phyloP scores from a whole-genome alignment of 2,888 invertebrate genomes.

The Oscheius sp. region DNA sequence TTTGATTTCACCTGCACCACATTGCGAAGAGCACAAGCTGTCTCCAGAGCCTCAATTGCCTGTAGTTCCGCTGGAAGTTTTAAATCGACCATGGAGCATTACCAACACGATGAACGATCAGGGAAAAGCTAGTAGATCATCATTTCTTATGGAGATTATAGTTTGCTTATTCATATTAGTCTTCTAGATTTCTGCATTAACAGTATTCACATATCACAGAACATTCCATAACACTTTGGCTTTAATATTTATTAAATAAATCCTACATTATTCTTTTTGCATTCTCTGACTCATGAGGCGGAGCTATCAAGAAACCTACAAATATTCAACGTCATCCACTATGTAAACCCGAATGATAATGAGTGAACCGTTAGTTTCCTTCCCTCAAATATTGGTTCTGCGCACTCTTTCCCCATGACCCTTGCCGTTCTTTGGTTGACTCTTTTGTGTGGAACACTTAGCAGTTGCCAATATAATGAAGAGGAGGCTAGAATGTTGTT shows the following conservation, averaged over 20 bases:
- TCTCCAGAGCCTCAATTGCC: background rate
- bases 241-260: too few relatives aligned
- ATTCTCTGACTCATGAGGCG: too few relatives aligned
- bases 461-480: conserved; percentile 45
- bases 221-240: too few relatives aligned
- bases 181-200: too few relatives aligned
- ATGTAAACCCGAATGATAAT: conserved; percentile 2
- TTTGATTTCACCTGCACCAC: conserved; percentile 25
- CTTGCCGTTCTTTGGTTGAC: too few relatives aligned
- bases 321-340: too few relatives aligned
- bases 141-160: too few relatives aligned
- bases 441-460: background rate
- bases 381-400: conserved; percentile 19
- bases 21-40: conserved; percentile 34
- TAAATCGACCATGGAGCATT: conserved; percentile 5
- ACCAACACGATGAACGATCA: background rate
- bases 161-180: too few relatives aligned
- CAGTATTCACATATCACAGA: too few relatives aligned
- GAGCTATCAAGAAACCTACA: too few relatives aligned
- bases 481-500: conserved; percentile 47
- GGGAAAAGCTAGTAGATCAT: background rate
- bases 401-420: conserved; percentile 16
- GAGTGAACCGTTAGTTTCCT: background rate
- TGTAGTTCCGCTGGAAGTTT: conserved; percentile 18
- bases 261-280: too few relatives aligned